phyloP scores from a whole-genome alignment of 2,797 vertebrate species.

The Onychomys torridus region DNA sequence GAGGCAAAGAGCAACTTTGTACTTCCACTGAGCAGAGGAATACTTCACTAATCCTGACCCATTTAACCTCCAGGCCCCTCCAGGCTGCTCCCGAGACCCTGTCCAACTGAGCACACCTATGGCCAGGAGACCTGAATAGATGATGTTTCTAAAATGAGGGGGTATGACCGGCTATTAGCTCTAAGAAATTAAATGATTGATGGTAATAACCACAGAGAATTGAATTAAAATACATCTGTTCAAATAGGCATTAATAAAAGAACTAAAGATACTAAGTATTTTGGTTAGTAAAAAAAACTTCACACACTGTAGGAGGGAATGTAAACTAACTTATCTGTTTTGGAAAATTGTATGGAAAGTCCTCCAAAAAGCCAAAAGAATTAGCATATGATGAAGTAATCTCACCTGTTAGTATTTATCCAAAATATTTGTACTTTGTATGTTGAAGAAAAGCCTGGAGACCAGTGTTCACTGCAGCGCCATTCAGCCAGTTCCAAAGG shows the following conservation, averaged over 20 bases:
- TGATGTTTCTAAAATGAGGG: neutral
- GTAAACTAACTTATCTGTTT: neutral
- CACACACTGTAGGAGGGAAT: neutral
- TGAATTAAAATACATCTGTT: neutral
- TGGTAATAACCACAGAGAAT: neutral
- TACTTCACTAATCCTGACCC: neutral
- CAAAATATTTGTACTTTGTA: neutral
- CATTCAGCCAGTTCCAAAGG: neutral
- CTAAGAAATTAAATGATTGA: neutral
- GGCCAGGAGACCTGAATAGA: neutral
- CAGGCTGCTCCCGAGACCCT: neutral
- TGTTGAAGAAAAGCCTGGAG: neutral
- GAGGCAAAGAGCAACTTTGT: neutral
- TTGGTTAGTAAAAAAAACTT: neutral
- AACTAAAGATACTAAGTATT: neutral
- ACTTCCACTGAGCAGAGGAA: neutral
- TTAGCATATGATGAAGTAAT: neutral
- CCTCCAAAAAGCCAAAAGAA: neutral
- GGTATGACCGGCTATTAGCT: neutral
- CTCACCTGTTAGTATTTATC: neutral
- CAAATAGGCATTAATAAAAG: neutral
- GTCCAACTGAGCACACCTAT: neutral
- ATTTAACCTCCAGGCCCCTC: neutral
- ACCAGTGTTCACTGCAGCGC: rapidly evolving
- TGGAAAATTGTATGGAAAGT: neutral